Percentiles rank a stretch among this genome's conserved stretches.
These are phyloP conservation scores for Stegostoma tigrinum DNA, from an alignment of 2,113 vertebrate species.

Conservation along the genomic window DNA sequence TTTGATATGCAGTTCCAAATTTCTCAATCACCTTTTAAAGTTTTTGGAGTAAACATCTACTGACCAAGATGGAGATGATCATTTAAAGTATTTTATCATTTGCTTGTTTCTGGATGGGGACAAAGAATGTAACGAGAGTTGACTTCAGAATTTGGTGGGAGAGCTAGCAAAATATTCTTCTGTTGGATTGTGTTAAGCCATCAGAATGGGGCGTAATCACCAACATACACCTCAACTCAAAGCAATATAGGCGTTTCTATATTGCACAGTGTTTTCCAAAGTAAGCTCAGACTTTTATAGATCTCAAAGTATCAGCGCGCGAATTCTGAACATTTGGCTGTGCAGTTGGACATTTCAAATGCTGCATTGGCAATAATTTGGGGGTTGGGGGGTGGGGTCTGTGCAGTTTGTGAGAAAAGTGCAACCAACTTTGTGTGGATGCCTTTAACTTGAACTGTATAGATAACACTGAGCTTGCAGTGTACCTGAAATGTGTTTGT, in stretches of 20 bases:
- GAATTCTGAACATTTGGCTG: not conserved
- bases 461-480: not conserved
- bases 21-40: not conserved
- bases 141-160: not conserved
- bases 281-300: not conserved
- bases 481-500: not conserved
- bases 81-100: not conserved
- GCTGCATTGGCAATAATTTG: not conserved
- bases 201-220: not conserved
- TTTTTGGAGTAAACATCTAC: not conserved
- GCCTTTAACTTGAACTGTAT: not conserved
- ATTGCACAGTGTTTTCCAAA: not conserved
- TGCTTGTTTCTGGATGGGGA: not conserved
- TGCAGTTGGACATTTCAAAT: not conserved
- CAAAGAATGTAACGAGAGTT: not conserved
- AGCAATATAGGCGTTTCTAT: not conserved
- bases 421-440: not conserved
- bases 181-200: not conserved
- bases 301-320: not conserved
- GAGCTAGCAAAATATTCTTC: not conserved
- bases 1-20: not conserved
- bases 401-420: no score
- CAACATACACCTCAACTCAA: not conserved
- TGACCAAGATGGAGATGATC: not conserved
- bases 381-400: no score